phyloP scores from a whole-genome alignment of 1,140 invertebrate genomes.

The Aphelinus certus region DNA sequence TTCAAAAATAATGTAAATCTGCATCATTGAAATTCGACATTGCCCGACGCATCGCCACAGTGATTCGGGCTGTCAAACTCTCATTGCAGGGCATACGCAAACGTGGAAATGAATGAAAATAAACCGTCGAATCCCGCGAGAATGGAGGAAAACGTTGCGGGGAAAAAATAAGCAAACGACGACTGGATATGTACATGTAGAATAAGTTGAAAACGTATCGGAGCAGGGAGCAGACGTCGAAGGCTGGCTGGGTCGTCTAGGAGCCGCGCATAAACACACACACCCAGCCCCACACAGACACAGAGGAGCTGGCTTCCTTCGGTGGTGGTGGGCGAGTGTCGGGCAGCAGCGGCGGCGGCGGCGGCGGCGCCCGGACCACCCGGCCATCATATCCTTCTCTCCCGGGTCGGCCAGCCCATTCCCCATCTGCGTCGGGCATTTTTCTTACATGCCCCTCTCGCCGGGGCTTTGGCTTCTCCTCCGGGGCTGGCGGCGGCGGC shows the following conservation, averaged over 20 bases:
- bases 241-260: background rate
- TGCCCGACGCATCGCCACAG: no score
- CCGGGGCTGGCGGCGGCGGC: conserved; percentile 40
- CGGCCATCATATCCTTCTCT: background rate
- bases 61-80: no score
- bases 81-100: no score
- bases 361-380: background rate
- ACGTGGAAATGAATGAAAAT: no score
- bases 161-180: no score
- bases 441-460: conserved; percentile 43
- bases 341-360: background rate
- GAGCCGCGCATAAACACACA: background rate
- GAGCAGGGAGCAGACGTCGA: background rate
- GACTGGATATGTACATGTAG: no score
- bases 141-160: no score
- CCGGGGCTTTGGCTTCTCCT: background rate
- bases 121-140: no score
- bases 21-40: no score
- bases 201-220: no score
- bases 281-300: background rate
- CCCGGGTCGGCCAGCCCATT: background rate
- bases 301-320: background rate
- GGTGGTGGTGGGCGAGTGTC: background rate
- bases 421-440: conserved; percentile 31
- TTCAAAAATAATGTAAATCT: no score